Percentiles rank a stretch among this genome's conserved stretches.
Evolutionary conservation across 2,888 invertebrate species (phyloP).

Genomic region (Xestia rhomboidea): DNA sequence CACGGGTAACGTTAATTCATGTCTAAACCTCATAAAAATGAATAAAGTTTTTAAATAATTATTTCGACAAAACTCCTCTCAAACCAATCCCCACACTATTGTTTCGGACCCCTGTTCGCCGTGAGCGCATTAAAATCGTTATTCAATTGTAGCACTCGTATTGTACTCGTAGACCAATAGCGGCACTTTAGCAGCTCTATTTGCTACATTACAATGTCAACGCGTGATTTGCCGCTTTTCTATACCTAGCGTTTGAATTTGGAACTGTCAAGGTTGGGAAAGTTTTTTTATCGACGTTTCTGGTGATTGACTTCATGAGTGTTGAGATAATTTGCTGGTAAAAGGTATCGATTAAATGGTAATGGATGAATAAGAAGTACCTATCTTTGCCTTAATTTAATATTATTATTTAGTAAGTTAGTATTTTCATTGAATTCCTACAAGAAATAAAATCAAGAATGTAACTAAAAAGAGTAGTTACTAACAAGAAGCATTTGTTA

Average conservation of each 20-base stretch:
- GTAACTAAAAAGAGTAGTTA: background rate
- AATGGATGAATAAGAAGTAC: background rate
- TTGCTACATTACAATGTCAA: slow-evolving; percentile 63
- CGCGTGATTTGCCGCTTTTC: slow-evolving; percentile 58
- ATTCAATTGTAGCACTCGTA: slow-evolving; percentile 86
- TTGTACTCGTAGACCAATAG: slow-evolving; percentile 79
- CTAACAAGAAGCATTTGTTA: background rate
- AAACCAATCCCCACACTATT: slow-evolving; percentile 69
- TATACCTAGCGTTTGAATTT: slow-evolving; percentile 35
- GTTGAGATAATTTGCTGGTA: background rate
- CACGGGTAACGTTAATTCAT: background rate
- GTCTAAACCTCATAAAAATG: background rate
- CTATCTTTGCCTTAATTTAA: background rate
- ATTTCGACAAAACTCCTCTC: slow-evolving; percentile 24
- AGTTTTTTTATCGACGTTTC: background rate
- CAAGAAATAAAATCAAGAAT: background rate
- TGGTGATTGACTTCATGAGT: background rate
- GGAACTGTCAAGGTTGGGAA: background rate
- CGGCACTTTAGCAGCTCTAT: slow-evolving; percentile 76
- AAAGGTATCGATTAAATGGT: background rate
- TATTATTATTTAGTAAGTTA: background rate
- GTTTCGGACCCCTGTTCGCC: slow-evolving; percentile 76
- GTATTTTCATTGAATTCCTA: background rate
- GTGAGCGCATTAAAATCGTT: slow-evolving; percentile 85
- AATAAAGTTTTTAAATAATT: background rate